phyloP scores from a whole-genome alignment of 1,140 invertebrate species.

The Ceratoteleas bidentatus region DNA sequence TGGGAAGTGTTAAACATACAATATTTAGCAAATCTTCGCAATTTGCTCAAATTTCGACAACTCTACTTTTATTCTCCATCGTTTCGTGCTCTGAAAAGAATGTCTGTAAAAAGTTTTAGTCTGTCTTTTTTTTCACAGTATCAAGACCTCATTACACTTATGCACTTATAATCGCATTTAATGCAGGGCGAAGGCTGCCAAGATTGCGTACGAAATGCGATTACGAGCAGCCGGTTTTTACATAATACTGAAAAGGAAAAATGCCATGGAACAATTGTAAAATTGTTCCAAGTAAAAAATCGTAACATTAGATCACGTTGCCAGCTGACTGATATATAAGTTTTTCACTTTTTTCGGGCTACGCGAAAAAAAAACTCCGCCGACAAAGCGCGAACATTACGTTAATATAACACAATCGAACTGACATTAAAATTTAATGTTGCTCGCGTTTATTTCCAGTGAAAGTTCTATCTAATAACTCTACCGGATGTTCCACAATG shows the following conservation, averaged over 20 bases:
- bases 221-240: slow-evolving; percentile 55
- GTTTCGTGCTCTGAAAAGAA: no score
- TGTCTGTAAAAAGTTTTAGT: no score
- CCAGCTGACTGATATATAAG: slow-evolving; percentile 22
- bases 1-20: no score
- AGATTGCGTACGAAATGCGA: slow-evolving; percentile 57
- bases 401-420: no score
- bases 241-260: slow-evolving; percentile 50
- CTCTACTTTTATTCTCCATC: no score
- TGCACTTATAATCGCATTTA: slow-evolving; percentile 47
- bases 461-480: no score
- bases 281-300: slow-evolving; percentile 42
- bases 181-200: slow-evolving; percentile 53
- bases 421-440: no score
- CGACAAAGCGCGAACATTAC: slow-evolving; percentile 25
- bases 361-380: not conserved
- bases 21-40: no score
- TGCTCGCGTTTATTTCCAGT: no score
- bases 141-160: slow-evolving; percentile 49
- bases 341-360: slow-evolving; percentile 28
- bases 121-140: slow-evolving; percentile 6
- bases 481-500: no score
- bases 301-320: slow-evolving; percentile 36
- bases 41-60: no score
- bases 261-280: slow-evolving; percentile 49